Evolutionary conservation across 2,888 invertebrate species (phyloP), one percentile per base, ranked within the genome.

Genomic region (Girardia tigrina): DNA sequence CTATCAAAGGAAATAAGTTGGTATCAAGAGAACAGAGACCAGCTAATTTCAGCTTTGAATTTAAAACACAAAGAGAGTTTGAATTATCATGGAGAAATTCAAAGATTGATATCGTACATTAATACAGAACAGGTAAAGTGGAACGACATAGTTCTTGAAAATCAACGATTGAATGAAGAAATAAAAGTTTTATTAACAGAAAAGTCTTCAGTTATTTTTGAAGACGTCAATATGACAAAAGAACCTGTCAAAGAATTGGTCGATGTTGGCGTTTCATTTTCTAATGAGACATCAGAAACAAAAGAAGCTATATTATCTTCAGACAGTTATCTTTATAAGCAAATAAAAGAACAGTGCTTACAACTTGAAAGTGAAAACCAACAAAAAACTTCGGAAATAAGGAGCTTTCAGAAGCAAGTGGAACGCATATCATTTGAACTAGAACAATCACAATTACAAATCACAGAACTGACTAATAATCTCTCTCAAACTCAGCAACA

Each of bases 21-120:
- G 20, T 88, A 82, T 28, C 82, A 82, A 75, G 77, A 79, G 1
- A 85, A 85, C 78, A 78, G 85, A 29, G 84, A 85, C 70, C 84
- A 85, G 78, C 82, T 86, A 78, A 81, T 85, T 26, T 78, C 79
- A 1, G 82, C 82, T 26, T 80, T 92, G 0, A 90, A 90, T 80
- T 86, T 89, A 76, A 93, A 93, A 84, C 92, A 93, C 80, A 88
- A 90, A 77, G 92, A 93, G 85, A 91, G 89, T 81, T 84, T 91
- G 28, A 88, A 89, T 78, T 93, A 92, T 82, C 91, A 93, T 80
- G 87, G 86, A 29, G 93, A 94, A 86, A 90, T 92, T 77, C 90
- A 92, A 82, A 87, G 91, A 28, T 83, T 93, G 70, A 80, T 80
- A 16, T 80, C 78, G 1, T 77, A 80, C 14, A 76, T 83, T 8